Percentiles rank a stretch among this genome's conserved stretches.
Conservation (phyloP, 2,113 vertebrate genomes). For the Lanius collurio region DNA sequence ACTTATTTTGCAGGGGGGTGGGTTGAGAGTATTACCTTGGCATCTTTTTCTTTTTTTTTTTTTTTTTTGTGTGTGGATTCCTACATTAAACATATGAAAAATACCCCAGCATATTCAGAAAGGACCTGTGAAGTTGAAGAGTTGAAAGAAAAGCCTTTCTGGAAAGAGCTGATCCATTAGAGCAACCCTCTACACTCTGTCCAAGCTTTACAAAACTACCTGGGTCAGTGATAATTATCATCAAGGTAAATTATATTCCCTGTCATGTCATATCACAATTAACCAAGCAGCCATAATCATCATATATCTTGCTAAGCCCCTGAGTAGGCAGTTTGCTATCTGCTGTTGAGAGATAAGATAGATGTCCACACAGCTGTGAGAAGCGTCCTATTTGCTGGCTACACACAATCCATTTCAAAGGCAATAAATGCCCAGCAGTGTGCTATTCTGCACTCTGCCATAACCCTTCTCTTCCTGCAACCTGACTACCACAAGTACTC, state of each 20-base stretch:
- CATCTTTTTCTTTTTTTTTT: too few relatives aligned
- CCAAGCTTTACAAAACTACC: constrained; percentile 22
- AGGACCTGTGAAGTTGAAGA: background rate
- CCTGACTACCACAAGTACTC: background rate
- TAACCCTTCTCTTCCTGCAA: background rate
- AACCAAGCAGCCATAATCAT: constrained; percentile 23
- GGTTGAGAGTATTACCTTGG: background rate
- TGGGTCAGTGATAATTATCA: constrained; percentile 45
- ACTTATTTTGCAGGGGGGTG: background rate
- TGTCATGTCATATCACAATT: constrained; percentile 47
- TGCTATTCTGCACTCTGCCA: background rate
- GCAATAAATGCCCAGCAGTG: background rate
- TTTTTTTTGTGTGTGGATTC: background rate
- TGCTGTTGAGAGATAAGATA: background rate
- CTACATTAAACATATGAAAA: background rate
- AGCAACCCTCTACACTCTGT: background rate
- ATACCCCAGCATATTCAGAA: background rate
- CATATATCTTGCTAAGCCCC: background rate
- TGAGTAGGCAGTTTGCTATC: constrained; percentile 4
- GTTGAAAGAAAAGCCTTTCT: background rate
- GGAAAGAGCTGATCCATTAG: background rate
- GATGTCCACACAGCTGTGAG: background rate
- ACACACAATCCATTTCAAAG: background rate
- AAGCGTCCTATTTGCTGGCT: background rate
- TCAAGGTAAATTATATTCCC: constrained; percentile 43